Evolutionary conservation across 2,113 vertebrate genomes (phyloP), one percentile per base, ranked within the genome.

Genomic region (Trogon melanurus): DNA sequence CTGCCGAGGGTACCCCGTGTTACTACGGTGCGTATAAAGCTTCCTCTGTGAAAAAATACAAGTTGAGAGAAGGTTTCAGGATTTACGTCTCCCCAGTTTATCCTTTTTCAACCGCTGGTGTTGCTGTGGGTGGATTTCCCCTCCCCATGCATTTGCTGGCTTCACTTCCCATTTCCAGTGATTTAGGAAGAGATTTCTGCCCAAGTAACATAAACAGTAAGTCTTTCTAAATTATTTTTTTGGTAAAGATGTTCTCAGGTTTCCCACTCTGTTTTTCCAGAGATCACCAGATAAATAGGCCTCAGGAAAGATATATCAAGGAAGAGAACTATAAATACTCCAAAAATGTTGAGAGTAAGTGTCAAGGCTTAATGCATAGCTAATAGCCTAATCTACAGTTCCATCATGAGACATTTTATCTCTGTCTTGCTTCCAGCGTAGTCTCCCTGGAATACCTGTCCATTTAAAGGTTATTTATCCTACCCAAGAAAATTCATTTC

Each of bases 201-300:
- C 53, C 48, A 75, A 91, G 62, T 72, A 87, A 82, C 23, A 44
- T 72, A 91, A 89, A 88, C 17, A 82, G 11, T 54, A 62, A 73
- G 47, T 48, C n/a, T 94, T 71, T 73, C 51, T 73, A 61, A 25
- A 6, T 54, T 34, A n/a, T 27, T 74, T 67, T 73, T 69, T 71
- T 27, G 41, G 41, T 27, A 44, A 85, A 69, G 4, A 48, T 83
- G 11, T 91, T 82, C 79, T 93, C 79, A 83, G 47, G 34, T 94
- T 96, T 91, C 85, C 48, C 32, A 70, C n/a, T 95, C 47, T 66
- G 6, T 69, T 85, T 84, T 89, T 95, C 58, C 36, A 79, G 62
- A 70, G 34, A 88, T 91, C 26, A 34, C 29, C 54, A 79, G 45
- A 75, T 80, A 89, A 96, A 82, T 45, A 83, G 45, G 34, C 51